Conservation (phyloP, 2,888 invertebrate species). For the Eugnorisma glareosa region DNA sequence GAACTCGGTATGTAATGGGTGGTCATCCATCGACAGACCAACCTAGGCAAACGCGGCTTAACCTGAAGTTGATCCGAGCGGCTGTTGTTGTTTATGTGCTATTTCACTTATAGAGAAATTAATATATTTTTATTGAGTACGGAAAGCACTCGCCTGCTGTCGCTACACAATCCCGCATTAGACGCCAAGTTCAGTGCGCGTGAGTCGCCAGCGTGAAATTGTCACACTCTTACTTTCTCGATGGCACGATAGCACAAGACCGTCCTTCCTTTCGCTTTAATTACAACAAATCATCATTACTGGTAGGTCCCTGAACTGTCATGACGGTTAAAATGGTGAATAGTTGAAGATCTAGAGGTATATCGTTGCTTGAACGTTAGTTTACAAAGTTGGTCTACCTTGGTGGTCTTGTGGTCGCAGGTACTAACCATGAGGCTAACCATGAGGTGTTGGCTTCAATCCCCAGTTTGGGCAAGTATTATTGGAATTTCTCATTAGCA, state of each 20-base stretch:
- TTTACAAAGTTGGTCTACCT: neutral
- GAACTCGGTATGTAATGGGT: too few relatives aligned
- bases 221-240: constrained; percentile 90
- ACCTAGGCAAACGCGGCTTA: too few relatives aligned
- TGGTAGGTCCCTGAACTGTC: constrained; percentile 67
- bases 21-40: too few relatives aligned
- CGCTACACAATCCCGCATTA: constrained; percentile 73
- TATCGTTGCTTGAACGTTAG: neutral
- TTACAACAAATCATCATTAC: constrained; percentile 79
- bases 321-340: constrained; percentile 20
- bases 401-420: neutral
- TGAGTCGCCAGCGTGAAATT: constrained; percentile 86
- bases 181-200: constrained; percentile 84
- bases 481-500: neutral
- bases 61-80: too few relatives aligned
- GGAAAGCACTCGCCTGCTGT: constrained; percentile 61
- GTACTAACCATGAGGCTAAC: neutral
- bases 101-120: too few relatives aligned
- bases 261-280: constrained; percentile 89
- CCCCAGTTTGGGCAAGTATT: neutral
- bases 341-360: neutral
- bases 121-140: neutral
- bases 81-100: too few relatives aligned
- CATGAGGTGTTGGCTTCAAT: neutral
- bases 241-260: constrained; percentile 74